Evolutionary conservation across 2,113 vertebrate genomes (phyloP).

Genomic region (Paracanthobrama guichenoti): DNA sequence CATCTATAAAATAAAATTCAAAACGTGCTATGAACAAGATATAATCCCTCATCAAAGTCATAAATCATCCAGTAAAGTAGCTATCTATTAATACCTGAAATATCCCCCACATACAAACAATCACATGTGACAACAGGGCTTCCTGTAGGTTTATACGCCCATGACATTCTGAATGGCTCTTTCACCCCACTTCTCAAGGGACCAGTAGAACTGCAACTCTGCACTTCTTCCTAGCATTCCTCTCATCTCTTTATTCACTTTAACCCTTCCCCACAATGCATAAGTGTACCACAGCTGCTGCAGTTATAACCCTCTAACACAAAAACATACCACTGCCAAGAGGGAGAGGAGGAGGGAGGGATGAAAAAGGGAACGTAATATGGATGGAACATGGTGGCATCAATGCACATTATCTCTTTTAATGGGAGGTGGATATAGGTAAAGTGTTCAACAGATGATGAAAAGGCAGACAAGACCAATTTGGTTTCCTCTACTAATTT

Average conservation of each 20-base stretch:
- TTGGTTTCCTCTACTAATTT: neutral
- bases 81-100: neutral
- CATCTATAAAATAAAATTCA: neutral
- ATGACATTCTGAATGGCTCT: constrained; percentile 67
- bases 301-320: neutral
- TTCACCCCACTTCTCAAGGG: constrained; percentile 65
- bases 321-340: neutral
- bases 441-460: neutral
- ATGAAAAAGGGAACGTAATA: neutral
- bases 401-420: neutral
- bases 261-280: neutral
- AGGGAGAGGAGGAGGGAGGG: constrained; percentile 3
- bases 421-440: neutral
- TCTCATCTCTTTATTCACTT: constrained; percentile 51
- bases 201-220: constrained; percentile 72
- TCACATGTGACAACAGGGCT: constrained; percentile 25
- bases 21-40: neutral
- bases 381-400: neutral
- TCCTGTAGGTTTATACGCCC: constrained; percentile 62
- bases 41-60: neutral
- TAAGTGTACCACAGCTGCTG: neutral
- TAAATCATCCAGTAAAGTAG: neutral
- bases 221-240: constrained; percentile 65
- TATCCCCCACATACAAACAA: neutral
- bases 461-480: neutral